Percentiles rank a stretch among this genome's conserved stretches.
Conservation (phyloP, 2,888 invertebrate genomes). For the Torymus aiolomorphi region DNA sequence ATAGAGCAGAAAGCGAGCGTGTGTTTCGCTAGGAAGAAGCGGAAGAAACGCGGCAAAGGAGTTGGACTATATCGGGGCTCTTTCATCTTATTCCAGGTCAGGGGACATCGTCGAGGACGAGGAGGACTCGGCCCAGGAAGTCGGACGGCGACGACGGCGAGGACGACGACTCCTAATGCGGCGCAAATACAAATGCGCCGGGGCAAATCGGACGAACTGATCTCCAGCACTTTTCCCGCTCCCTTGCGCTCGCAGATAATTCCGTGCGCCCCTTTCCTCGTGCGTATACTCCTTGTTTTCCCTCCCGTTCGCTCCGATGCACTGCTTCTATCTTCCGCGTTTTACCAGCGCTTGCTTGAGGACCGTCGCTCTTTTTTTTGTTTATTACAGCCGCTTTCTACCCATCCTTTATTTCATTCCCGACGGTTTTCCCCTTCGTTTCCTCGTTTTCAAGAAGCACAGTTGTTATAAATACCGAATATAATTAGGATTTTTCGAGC, state of each 20-base stretch:
- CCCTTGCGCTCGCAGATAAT: constrained; percentile 8
- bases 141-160: constrained; percentile 44
- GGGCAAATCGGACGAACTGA: constrained; percentile 64
- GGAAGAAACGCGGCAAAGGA: background rate
- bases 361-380: background rate
- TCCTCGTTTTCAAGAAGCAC: constrained; percentile 3
- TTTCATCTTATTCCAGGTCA: constrained; percentile 68
- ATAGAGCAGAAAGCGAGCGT: too few relatives aligned
- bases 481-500: constrained; percentile 18
- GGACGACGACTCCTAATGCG: constrained; percentile 64
- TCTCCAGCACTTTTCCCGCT: constrained; percentile 50
- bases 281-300: too few relatives aligned
- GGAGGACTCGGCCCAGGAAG: constrained; percentile 59
- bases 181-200: constrained; percentile 65
- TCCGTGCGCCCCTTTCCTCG: too few relatives aligned
- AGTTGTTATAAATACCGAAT: constrained; percentile 18
- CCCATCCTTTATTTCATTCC: background rate
- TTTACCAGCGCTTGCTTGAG: background rate
- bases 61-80: constrained; percentile 60
- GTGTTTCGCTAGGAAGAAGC: background rate
- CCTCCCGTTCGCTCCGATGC: too few relatives aligned
- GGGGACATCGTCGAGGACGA: constrained; percentile 57
- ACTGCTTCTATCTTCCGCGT: background rate
- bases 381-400: background rate
- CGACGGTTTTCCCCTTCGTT: constrained; percentile 6